Base-by-base conservation (phyloP, 2,113 vertebrate species). In the Oxygymnocypris stewartii region DNA sequence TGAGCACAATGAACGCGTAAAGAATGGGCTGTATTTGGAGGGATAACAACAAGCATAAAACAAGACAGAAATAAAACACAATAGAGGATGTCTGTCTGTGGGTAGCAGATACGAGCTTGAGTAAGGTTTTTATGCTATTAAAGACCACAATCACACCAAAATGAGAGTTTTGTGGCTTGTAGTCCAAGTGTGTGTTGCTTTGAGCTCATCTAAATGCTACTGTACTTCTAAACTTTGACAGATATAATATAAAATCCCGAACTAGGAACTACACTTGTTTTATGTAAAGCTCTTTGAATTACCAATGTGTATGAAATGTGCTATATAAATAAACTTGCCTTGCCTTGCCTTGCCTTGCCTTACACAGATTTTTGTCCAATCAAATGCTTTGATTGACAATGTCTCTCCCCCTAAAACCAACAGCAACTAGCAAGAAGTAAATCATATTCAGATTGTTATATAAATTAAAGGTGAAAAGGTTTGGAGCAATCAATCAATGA, bases 81-180 rank as follows among this genome's bases (percentile, higher is more conserved):
- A 79, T n/a, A 18, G 14, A 61, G 14, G 61, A 87, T 28, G 76
- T 67, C 71, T 82, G 77, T 75, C n/a, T n/a, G n/a, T n/a, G 31
- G 20, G 78, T 59, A 44, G 74, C 80, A 74, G 65, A 79, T 79
- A 80, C n/a, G 40, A 84, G 82, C 18, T 79, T 80, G 78, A 59
- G 31, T n/a, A n/a, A 61, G 37, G 25, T 4, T 28, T 65, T 37
- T 57, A 16, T 79, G 16, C 49, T 78, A 37, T 79, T 79, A 37
- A 57, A 51, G n/a, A 35, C 47, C 20, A 59, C 18, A 0, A 31
- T 25, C 13, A 78, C 47, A 54, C 76, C n/a, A 28, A 47, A 76
- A 25, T 25, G 23, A 25, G 12, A 28, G 42, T 79, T 79, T 28
- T 35, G 16, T 57, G 31, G 14, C 28, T 54, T 57, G 28, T 57